Evolutionary conservation across 2,113 vertebrate species (phyloP), one percentile per base, ranked within the genome.

Genomic region (Colossoma macropomum): DNA sequence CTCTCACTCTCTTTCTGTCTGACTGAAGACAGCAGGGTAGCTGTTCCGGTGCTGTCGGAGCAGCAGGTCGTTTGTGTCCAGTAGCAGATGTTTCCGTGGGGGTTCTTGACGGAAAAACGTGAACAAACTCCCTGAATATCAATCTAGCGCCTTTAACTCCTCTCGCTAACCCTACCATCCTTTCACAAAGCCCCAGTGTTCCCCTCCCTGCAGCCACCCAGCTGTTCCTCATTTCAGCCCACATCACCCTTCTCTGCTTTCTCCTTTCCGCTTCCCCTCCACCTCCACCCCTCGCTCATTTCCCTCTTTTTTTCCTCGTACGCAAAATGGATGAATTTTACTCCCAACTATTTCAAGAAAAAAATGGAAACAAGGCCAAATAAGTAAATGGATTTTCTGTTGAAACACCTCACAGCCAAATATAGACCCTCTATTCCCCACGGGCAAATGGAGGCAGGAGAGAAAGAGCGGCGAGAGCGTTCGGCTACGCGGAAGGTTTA

Each of bases 281-380:
- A 56, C 54, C 54, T 56, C 54, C 54, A 85, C 83, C 83, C 69
- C 76, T 84, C 83, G 78, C 86, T 83, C 28, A 27, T 63, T 86
- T 88, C 41, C 38, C 65, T 34, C 28, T 45, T 38, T 59, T 69
- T 50, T 54, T 4, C 23, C 27, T 91, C 88, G 78, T 86, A 81
- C 80, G 86, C 84, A 83, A 89, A 88, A 88, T 88, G 84, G 89
- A 92, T 91, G 86, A 87, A 69, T 88, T 90, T 90, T 84, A 83
- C 81, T 60, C 11, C 77, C 41, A 19, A 13, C 83, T 79, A 70
- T 87, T 90, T 77, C 28, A 23, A 82, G 76, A 5, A 76, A 84
- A 30, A 8, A 23, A 65, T 9, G 15, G 68, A 85, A 87, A 77
- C 73, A 82, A 80, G 77, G 73, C 80, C 80, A 80, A 8, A 66